These are phyloP conservation scores for Trichonephila inaurata DNA, from an alignment of 1,140 invertebrate species.

Conservation along the genomic window DNA sequence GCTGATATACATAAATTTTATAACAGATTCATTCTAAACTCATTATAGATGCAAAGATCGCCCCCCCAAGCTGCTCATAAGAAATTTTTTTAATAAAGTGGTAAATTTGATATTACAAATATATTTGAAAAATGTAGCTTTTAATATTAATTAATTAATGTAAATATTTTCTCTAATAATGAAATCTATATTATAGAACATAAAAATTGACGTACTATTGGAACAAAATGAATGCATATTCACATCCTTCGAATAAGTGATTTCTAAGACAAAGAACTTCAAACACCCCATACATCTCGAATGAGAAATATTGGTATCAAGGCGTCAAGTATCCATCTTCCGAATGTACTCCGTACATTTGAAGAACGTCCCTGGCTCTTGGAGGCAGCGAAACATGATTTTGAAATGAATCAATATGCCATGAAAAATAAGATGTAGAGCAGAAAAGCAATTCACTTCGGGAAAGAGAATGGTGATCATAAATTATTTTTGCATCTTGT, in stretches of 20 bases:
- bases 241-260: not conserved
- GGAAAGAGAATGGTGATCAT: slow-evolving; percentile 66
- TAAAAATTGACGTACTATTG: not conserved
- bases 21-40: too few relatives aligned
- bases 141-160: too few relatives aligned
- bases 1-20: too few relatives aligned
- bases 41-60: too few relatives aligned
- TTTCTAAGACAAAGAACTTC: not conserved
- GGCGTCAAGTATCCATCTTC: slow-evolving; percentile 22
- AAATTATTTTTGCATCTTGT: slow-evolving; percentile 75
- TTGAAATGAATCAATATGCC: slow-evolving; percentile 73
- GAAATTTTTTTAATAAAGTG: too few relatives aligned
- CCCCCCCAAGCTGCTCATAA: too few relatives aligned
- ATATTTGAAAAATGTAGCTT: too few relatives aligned
- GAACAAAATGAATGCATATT: not conserved
- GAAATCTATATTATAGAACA: too few relatives aligned
- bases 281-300: not conserved
- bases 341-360: not conserved
- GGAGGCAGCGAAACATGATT: slow-evolving; percentile 56
- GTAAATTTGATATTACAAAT: too few relatives aligned
- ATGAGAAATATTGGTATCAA: not conserved
- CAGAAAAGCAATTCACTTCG: slow-evolving; percentile 70
- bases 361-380: slow-evolving; percentile 37
- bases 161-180: too few relatives aligned
- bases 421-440: slow-evolving; percentile 72